These are phyloP conservation scores for Cephonodes hylas DNA, from an alignment of 2,888 invertebrate species.

Conservation along the genomic window DNA sequence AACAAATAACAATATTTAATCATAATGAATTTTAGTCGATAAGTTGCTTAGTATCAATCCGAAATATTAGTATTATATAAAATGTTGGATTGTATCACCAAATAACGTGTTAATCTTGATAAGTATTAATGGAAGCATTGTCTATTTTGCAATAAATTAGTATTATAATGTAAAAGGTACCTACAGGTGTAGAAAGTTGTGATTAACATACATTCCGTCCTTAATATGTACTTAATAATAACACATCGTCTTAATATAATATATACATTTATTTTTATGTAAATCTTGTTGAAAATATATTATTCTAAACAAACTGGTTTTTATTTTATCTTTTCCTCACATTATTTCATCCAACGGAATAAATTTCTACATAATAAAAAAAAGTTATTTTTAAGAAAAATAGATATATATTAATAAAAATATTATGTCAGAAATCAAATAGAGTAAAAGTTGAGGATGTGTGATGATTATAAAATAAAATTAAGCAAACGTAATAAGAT, in stretches of 20 bases:
- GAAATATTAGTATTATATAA: background rate
- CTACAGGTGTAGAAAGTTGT: conserved; percentile 11
- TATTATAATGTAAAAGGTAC: background rate
- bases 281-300: conserved; percentile 41
- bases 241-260: conserved; percentile 19
- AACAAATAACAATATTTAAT: background rate
- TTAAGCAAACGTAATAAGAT: too few relatives aligned
- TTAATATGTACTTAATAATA: conserved; percentile 24
- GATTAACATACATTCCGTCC: conserved; percentile 36
- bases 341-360: background rate
- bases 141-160: background rate
- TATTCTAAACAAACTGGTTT: conserved; percentile 22
- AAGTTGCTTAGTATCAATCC: background rate
- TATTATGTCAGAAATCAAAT: too few relatives aligned
- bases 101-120: background rate
- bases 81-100: background rate
- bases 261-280: conserved; percentile 33
- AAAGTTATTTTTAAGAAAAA: too few relatives aligned
- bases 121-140: background rate
- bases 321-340: background rate
- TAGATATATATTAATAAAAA: too few relatives aligned
- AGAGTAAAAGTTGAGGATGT: too few relatives aligned
- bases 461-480: too few relatives aligned
- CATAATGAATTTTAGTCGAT: background rate
- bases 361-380: background rate